Base-by-base conservation (phyloP, 2,797 vertebrate species). In the Falco berigora region DNA sequence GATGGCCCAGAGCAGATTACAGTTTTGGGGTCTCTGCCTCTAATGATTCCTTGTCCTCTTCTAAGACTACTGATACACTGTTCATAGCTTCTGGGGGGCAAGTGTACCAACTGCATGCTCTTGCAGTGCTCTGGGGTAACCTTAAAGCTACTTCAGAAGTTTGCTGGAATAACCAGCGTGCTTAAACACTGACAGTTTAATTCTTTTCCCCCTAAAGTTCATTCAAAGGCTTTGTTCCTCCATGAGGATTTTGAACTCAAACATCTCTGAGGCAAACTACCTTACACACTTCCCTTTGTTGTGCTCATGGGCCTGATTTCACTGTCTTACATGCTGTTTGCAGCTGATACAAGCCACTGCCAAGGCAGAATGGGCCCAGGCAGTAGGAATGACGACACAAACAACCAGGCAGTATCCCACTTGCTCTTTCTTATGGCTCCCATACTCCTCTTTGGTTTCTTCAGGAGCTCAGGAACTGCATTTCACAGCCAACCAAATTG, bases 401-500 rank as follows among this genome's bases (percentile, higher is more conserved):
- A 69, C 3, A 3, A 90, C 38, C 52, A 89, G 68, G 53, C 56
- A 87, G 20, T 58, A 50, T 95, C 74, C 53, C 32, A 11, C 32
- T 93, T 81, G 40, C 69, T 56, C 55, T 82, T 67, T 76, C 71
- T 89, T 92, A 85, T 28, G 64, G 52, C 67, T 95, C 86, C 83
- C 83, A 80, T 36, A 61, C 28, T 79, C 61, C 88, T 80, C 63
- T 59, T 92, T 63, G 58, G 32, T 76, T 90, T 72, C 58, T 86
- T 93, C 47, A 63, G 22, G 47, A 84, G 74, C 66, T 87, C 47
- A 85, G 72, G 44, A 88, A 69, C n/a, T 88, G 86, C 80, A 59
- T 90, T 90, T 92, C 77, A 67, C 47, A 95, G 61, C 71, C 55
- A 92, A 90, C 34, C 58, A 92, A 89, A 93, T 81, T 85, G 63